Conservation (phyloP, 2,113 vertebrate species). For the Lepidothrix coronata region DNA sequence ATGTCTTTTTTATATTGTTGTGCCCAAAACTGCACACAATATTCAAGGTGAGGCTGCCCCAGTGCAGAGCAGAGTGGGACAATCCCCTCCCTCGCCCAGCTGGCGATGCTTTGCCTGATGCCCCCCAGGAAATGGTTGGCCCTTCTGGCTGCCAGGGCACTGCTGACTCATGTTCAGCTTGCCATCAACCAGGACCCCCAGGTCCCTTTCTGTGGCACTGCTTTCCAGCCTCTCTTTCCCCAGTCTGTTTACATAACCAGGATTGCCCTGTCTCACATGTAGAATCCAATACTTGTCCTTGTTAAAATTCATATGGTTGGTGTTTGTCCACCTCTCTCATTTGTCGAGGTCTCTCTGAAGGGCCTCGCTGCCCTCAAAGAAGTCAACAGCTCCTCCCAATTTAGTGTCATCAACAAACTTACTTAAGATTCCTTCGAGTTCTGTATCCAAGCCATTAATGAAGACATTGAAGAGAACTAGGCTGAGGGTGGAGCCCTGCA, state of each 20-base stretch:
- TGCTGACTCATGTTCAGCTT: neutral
- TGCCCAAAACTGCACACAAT: fast-evolving
- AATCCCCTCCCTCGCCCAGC: fast-evolving
- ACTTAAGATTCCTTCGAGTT: neutral
- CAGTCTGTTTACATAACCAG: neutral
- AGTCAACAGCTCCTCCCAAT: neutral
- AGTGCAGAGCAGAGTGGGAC: neutral
- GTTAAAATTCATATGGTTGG: neutral
- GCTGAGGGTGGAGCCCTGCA: neutral
- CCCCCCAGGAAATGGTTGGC: neutral
- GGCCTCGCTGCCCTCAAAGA: neutral
- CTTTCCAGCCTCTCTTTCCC: neutral
- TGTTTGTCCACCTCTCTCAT: neutral
- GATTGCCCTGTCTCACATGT: neutral
- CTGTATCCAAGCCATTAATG: neutral
- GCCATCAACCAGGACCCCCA: neutral
- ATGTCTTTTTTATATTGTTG: neutral
- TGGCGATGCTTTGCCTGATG: neutral
- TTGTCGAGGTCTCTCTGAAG: fast-evolving
- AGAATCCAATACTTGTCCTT: neutral
- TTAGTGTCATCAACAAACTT: neutral
- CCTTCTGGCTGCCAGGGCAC: neutral
- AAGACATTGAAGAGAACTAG: neutral
- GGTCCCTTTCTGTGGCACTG: fast-evolving
- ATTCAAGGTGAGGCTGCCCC: fast-evolving